Evolutionary conservation across 2,113 vertebrate genomes (phyloP).

Genomic region (Patagioenas fasciata): DNA sequence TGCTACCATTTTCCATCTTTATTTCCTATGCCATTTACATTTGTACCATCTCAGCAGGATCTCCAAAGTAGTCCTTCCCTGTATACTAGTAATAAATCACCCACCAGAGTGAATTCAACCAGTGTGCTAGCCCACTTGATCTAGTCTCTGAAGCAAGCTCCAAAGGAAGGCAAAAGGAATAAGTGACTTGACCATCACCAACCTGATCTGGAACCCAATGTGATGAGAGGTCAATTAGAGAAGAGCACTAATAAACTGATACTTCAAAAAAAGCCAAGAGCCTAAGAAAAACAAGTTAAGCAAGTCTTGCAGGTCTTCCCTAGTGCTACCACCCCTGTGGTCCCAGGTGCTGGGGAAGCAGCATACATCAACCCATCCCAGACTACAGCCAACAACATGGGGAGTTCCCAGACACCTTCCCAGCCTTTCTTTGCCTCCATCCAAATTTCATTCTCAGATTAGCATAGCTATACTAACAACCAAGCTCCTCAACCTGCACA

Average conservation of each 20-base stretch:
- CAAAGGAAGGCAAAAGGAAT: neutral
- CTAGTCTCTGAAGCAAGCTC: neutral
- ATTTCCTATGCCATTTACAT: neutral
- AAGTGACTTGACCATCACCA: neutral
- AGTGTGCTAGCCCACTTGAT: neutral
- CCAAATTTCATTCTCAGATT: neutral
- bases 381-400: accelerated
- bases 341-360: neutral
- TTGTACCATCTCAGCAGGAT: too few relatives aligned
- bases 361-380: neutral
- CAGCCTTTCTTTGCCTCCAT: neutral
- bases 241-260: neutral
- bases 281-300: neutral
- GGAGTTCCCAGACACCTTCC: neutral
- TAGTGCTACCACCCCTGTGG: neutral
- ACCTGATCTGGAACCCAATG: neutral
- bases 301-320: neutral
- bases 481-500: neutral
- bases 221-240: neutral
- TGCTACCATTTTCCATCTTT: neutral
- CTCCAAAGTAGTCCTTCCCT: neutral
- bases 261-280: neutral
- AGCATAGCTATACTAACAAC: accelerated
- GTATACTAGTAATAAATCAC: neutral
- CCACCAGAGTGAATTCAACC: neutral